These are phyloP conservation scores for Tauraco erythrolophus DNA, from an alignment of 2,113 vertebrate genomes.

Conservation along the genomic window DNA sequence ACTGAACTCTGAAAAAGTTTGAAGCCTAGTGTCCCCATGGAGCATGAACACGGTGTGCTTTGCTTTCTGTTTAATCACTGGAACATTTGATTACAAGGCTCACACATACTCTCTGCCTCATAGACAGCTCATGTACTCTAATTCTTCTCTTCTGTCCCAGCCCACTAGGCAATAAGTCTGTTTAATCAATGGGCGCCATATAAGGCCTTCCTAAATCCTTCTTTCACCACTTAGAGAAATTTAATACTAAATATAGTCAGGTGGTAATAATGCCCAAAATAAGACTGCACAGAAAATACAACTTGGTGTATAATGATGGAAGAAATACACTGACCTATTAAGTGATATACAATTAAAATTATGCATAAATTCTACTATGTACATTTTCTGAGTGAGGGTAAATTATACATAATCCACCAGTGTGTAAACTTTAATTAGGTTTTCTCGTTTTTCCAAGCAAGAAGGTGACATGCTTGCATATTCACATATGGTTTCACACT, in stretches of 20 bases:
- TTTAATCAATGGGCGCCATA: neutral
- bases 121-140: neutral
- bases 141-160: neutral
- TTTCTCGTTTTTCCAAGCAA: neutral
- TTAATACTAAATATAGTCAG: neutral
- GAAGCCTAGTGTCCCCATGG: neutral
- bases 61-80: neutral
- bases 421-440: neutral
- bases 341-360: neutral
- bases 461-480: neutral
- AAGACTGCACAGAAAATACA: neutral
- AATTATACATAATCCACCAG: neutral
- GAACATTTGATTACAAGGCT: neutral
- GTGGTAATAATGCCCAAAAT: neutral
- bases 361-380: neutral
- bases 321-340: neutral
- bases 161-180: neutral
- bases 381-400: neutral
- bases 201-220: neutral
- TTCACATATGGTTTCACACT: neutral
- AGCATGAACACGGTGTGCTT: neutral
- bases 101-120: neutral
- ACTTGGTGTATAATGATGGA: neutral
- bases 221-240: neutral
- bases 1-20: neutral